phyloP scores from a whole-genome alignment of 2,113 vertebrate genomes.

The Actenoides hombroni region DNA sequence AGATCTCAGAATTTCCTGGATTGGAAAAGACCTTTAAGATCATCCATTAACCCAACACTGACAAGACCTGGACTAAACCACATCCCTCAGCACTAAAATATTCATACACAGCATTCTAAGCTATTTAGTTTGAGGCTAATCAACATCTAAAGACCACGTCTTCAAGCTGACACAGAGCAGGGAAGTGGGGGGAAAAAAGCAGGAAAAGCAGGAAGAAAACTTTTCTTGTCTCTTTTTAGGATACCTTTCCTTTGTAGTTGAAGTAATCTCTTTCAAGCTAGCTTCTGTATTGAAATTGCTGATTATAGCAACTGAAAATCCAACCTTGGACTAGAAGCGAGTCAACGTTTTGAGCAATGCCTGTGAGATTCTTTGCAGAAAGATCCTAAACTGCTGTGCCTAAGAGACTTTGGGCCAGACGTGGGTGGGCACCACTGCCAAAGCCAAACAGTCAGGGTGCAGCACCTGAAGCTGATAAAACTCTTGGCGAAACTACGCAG shows the following conservation, averaged over 20 bases:
- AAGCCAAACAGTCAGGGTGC: background rate
- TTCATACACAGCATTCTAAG: background rate
- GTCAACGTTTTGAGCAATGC: background rate
- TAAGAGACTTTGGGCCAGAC: background rate
- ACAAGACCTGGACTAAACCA: too few species aligned
- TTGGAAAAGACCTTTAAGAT: too few species aligned
- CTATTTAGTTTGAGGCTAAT: background rate
- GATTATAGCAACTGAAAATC: background rate
- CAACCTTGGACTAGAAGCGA: background rate
- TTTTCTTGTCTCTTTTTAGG: background rate
- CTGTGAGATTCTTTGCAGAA: background rate
- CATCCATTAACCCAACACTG: too few species aligned
- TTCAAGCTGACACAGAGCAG: background rate
- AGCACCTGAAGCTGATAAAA: background rate
- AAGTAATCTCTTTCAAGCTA: background rate
- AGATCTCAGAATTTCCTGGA: too few species aligned
- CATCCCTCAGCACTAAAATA: too few species aligned
- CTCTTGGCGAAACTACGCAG: background rate
- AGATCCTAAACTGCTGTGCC: background rate
- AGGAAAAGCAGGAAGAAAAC: background rate
- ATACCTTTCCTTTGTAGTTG: background rate
- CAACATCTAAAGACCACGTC: background rate
- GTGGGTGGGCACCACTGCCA: background rate
- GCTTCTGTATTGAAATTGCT: background rate
- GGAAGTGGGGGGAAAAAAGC: background rate